Evolutionary conservation across 2,888 invertebrate species (phyloP).

Genomic region (Tortrix viridana): DNA sequence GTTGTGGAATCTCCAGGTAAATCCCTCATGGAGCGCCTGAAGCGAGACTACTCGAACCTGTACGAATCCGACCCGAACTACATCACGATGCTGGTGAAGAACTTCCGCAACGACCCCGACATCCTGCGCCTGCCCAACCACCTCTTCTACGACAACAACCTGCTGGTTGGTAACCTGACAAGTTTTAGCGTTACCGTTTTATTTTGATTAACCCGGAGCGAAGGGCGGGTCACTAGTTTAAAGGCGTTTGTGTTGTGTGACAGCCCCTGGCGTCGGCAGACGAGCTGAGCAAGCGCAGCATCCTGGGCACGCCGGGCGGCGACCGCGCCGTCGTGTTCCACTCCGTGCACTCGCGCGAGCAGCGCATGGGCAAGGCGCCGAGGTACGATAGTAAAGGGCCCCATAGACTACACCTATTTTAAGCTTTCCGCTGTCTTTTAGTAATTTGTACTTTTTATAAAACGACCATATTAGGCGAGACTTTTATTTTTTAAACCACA

Average conservation of each 20-base stretch:
- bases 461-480: no score
- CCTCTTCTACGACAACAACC: conserved; percentile 88
- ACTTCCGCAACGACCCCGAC: conserved; percentile 90
- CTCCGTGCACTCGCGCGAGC: conserved; percentile 63
- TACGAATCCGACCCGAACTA: conserved; percentile 82
- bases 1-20: conserved; percentile 61
- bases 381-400: no score
- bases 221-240: conserved; percentile 1
- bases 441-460: no score
- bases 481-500: no score
- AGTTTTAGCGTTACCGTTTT: no score
- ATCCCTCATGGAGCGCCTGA: conserved; percentile 89
- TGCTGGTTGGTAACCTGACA: no score
- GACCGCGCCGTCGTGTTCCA: conserved; percentile 63
- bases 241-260: neutral
- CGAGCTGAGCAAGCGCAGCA: conserved; percentile 52
- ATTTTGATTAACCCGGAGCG: no score
- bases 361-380: conserved; percentile 68
- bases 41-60: conserved; percentile 76
- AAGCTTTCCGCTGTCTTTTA: no score
- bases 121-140: conserved; percentile 88
- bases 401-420: no score
- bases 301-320: conserved; percentile 54
- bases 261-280: conserved; percentile 56
- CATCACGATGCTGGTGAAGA: conserved; percentile 90